A percentile compares a stretch with the other conserved stretches of the same genome.
These are phyloP conservation scores for Chaunax sp. DNA, from an alignment of 2,797 vertebrate genomes.

Conservation along the genomic window DNA sequence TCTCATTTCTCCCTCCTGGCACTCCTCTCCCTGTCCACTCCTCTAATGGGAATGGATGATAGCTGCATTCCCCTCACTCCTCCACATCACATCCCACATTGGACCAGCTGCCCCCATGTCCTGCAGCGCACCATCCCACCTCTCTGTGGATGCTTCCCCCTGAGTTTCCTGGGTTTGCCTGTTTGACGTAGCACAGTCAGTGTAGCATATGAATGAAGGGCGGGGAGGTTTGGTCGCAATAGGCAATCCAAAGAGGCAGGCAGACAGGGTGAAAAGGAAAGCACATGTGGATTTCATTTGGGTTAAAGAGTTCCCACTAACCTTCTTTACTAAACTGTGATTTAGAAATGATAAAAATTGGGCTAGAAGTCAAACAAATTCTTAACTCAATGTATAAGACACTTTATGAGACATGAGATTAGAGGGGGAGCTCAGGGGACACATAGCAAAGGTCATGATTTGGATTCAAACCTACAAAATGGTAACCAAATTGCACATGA, in stretches of 20 bases:
- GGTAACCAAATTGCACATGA: conserved; percentile 22
- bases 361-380: background rate
- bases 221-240: conserved; percentile 31
- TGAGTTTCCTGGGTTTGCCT: conserved; percentile 19
- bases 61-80: conserved; percentile 51
- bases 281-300: conserved; percentile 11
- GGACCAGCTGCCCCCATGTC: conserved; percentile 17
- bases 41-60: conserved; percentile 65
- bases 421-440: background rate
- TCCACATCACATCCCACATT: conserved; percentile 32
- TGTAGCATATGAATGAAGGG: conserved; percentile 60
- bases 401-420: background rate
- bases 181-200: conserved; percentile 47
- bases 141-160: conserved; percentile 34
- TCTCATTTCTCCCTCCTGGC: conserved; percentile 11
- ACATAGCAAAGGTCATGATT: conserved; percentile 34
- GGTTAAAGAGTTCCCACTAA: background rate
- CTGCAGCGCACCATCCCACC: conserved; percentile 21
- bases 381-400: background rate
- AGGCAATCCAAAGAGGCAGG: conserved; percentile 7
- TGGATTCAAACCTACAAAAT: conserved; percentile 42
- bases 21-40: conserved; percentile 19
- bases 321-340: background rate
- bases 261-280: conserved; percentile 28
- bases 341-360: background rate